Evolutionary conservation across 2,888 invertebrate genomes (phyloP), one percentile per base, ranked within the genome.

Genomic region (Lithophane ornitopus): DNA sequence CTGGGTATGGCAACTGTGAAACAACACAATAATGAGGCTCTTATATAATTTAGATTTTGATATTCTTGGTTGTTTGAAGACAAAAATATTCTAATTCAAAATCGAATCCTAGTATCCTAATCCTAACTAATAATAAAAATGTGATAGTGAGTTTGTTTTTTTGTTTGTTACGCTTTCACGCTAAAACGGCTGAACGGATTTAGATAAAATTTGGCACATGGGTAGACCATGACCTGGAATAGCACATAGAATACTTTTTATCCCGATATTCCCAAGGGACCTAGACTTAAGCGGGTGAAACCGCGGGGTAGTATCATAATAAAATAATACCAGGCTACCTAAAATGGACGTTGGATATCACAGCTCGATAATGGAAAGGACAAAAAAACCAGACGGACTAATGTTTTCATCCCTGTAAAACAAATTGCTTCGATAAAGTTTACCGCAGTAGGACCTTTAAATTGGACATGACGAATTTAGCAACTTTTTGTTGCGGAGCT

Each of bases 361-460:
- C 16, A 16, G 19, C 62, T 26, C 39, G 39, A 74, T 74, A 81
- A 56, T 12, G 22, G 62, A 62, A 16, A 49, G 34, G 28, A 26
- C 44, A 56, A 49, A 77, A 80, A 58, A 58, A 74, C 26, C 75
- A 59, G 58, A 74, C 49, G n/a, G 75, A 3, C 34, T 46, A 78
- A 81, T 81, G 81, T 74, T 65, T 81, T 74, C 22, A 44, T 44
- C 34, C 75, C 52, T 74, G 63, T 78, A 39, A 81, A 81, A 78
- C 63, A 78, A 81, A 78, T 78, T 81, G 81, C 81, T 74, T 59
- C 58, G 58, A 65, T 65, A 78, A 81, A 78, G 77, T 78, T 81
- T 22, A 39, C 52, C 16, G 11, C 44, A 22, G 56, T 56, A 59
- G 34, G 22, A 19, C 63, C 81, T 63, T 58, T 75, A 66, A 81